Conservation (phyloP, 2,888 invertebrate genomes). For the Drosophila gaucha region DNA sequence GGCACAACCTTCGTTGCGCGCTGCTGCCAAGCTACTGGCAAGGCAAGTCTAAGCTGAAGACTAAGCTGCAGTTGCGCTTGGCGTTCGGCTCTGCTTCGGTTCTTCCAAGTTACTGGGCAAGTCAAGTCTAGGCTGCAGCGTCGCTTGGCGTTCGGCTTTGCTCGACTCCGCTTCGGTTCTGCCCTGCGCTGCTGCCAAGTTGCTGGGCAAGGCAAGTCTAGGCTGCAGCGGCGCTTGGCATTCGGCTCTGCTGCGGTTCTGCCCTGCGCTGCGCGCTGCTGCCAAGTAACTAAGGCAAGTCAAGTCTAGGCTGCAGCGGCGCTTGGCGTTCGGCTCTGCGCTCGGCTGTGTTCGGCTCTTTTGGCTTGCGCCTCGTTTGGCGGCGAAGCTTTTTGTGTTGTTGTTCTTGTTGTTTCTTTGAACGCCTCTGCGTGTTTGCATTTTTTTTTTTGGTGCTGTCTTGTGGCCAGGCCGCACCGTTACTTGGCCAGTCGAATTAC, state of each 20-base stretch:
- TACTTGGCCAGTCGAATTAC: slow-evolving; percentile 77
- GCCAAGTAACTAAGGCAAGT: too few relatives aligned
- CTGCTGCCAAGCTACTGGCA: slow-evolving; percentile 43
- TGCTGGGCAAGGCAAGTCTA: neutral
- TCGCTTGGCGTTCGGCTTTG: slow-evolving; percentile 11
- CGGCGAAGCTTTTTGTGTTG: slow-evolving; percentile 21
- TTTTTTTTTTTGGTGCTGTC: slow-evolving; percentile 56
- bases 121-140: slow-evolving; percentile 1
- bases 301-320: slow-evolving; percentile 2
- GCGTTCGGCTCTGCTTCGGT: slow-evolving; percentile 2
- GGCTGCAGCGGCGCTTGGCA: slow-evolving; percentile 14
- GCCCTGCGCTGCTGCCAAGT: too few relatives aligned
- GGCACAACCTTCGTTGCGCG: slow-evolving; percentile 32
- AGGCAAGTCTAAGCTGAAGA: slow-evolving; percentile 3
- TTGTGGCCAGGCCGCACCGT: slow-evolving; percentile 71
- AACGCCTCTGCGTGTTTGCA: slow-evolving; percentile 30
- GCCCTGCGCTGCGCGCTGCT: neutral
- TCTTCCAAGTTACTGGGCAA: too few relatives aligned
- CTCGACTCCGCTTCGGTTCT: slow-evolving; percentile 2
- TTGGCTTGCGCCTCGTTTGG: slow-evolving; percentile 19
- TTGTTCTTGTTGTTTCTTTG: slow-evolving; percentile 30
- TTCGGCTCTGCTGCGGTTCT: slow-evolving; percentile 3
- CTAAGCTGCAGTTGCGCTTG: too few relatives aligned
- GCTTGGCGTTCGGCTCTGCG: slow-evolving; percentile 11
- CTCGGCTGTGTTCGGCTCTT: slow-evolving; percentile 31